These are phyloP conservation scores for Hyles vespertilio DNA, from an alignment of 1,140 invertebrate genomes.

Conservation along the genomic window DNA sequence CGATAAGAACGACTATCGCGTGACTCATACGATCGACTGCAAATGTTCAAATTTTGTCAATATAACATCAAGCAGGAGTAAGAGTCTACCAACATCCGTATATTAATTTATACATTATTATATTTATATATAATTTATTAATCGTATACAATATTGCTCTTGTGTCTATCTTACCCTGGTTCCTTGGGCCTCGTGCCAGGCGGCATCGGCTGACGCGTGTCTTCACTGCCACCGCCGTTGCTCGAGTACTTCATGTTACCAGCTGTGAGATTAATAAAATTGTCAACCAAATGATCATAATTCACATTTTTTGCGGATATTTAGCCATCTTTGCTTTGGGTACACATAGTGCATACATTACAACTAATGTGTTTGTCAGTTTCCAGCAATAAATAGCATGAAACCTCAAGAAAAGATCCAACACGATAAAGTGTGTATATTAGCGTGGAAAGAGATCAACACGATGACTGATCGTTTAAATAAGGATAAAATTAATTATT, in stretches of 20 bases:
- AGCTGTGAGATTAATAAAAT: slow-evolving; percentile 36
- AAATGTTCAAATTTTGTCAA: background rate
- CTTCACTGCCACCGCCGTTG: slow-evolving; percentile 58
- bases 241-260: slow-evolving; percentile 66
- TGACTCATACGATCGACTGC: slow-evolving; percentile 56
- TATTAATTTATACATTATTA: background rate
- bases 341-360: too few relatives aligned
- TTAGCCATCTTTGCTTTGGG: too few relatives aligned
- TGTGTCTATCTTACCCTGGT: slow-evolving; percentile 40
- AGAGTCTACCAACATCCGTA: background rate
- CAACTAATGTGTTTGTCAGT: too few relatives aligned
- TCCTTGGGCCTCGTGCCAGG: slow-evolving; percentile 66
- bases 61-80: too few relatives aligned
- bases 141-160: background rate
- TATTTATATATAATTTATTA: background rate
- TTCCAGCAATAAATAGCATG: too few relatives aligned
- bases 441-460: too few relatives aligned
- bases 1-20: slow-evolving; percentile 54
- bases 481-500: too few relatives aligned
- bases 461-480: too few relatives aligned
- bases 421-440: too few relatives aligned
- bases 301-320: background rate
- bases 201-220: slow-evolving; percentile 61
- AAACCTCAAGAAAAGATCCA: too few relatives aligned
- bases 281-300: background rate